Percentiles rank a stretch among this genome's conserved stretches.
Evolutionary conservation across 2,113 vertebrate genomes (phyloP).

Genomic region (Chionodraco myersi): DNA sequence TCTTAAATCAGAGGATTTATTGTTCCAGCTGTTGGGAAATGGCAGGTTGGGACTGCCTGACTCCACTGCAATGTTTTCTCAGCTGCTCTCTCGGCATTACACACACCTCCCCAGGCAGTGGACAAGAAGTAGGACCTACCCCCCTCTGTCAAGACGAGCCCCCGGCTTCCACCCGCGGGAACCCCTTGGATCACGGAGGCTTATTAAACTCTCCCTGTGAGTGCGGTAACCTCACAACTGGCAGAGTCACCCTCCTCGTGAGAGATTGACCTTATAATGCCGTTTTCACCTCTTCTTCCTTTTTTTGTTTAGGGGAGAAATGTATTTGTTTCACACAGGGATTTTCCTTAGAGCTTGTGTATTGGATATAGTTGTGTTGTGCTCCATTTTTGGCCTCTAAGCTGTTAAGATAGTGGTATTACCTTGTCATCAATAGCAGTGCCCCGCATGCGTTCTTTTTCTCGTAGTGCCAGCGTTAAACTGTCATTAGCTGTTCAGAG

Average conservation of each 20-base stretch:
- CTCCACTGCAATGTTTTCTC: slow-evolving; percentile 81
- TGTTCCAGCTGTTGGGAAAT: slow-evolving; percentile 81
- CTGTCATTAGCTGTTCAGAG: not conserved
- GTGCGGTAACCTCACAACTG: slow-evolving; percentile 31
- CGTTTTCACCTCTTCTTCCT: not conserved
- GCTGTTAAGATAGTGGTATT: not conserved
- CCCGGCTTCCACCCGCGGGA: slow-evolving; percentile 54
- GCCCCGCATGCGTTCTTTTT: not conserved
- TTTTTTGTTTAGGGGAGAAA: slow-evolving; percentile 5
- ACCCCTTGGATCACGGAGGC: slow-evolving; percentile 40
- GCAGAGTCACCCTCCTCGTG: slow-evolving; percentile 11
- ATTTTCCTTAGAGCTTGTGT: slow-evolving; percentile 7
- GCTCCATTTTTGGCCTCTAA: not conserved
- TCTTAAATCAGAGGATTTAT: slow-evolving; percentile 76
- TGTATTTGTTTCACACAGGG: not conserved
- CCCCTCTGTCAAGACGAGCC: slow-evolving; percentile 54
- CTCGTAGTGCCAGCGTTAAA: not conserved
- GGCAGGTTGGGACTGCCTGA: slow-evolving; percentile 62
- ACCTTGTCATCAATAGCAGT: slow-evolving; percentile 8
- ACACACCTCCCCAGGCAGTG: slow-evolving; percentile 58
- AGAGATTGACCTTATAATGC: slow-evolving; percentile 24
- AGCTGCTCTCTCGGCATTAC: slow-evolving; percentile 74
- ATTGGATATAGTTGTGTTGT: not conserved
- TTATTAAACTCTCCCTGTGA: slow-evolving; percentile 49
- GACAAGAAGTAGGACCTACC: slow-evolving; percentile 66